A percentile compares a stretch with the other conserved stretches of the same genome.
phyloP scores from a whole-genome alignment of 2,888 invertebrate genomes.

The Teleiodes luculella region DNA sequence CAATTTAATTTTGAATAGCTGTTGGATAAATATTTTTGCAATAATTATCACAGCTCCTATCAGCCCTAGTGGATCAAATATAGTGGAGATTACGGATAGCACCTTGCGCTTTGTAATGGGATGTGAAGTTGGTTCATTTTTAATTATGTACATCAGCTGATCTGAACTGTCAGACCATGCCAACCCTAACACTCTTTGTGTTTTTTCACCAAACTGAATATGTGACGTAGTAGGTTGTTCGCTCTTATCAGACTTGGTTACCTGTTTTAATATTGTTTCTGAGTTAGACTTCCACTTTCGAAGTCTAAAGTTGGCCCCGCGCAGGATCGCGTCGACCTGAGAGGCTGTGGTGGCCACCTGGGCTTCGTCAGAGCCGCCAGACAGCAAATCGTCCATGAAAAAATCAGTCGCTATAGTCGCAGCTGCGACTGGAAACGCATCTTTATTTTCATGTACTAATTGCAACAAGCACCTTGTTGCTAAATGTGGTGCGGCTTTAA shows the following conservation, averaged over 20 bases:
- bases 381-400: slow-evolving; percentile 3
- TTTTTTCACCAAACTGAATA: no score
- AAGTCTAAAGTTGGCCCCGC: slow-evolving; percentile 6
- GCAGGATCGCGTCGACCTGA: slow-evolving; percentile 8
- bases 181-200: slow-evolving; percentile 16
- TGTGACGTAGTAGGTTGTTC: neutral
- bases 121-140: neutral
- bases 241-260: neutral
- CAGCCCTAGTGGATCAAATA: slow-evolving; percentile 15
- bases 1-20: slow-evolving; percentile 2
- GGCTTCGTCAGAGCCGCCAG: neutral
- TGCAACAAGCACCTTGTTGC: slow-evolving; percentile 20
- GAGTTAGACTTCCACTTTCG: no score
- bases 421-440: neutral
- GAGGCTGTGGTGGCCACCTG: neutral
- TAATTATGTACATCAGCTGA: slow-evolving; percentile 3
- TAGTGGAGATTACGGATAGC: slow-evolving; percentile 13
- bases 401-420: neutral
- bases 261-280: slow-evolving; percentile 2
- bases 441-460: slow-evolving; percentile 8
- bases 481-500: slow-evolving; percentile 16
- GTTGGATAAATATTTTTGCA: slow-evolving; percentile 11
- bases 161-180: slow-evolving; percentile 10
- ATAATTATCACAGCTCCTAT: slow-evolving; percentile 11
- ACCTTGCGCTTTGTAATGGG: slow-evolving; percentile 12